Evolutionary conservation across 2,888 invertebrate species (phyloP).

Genomic region (Cinara cedri): DNA sequence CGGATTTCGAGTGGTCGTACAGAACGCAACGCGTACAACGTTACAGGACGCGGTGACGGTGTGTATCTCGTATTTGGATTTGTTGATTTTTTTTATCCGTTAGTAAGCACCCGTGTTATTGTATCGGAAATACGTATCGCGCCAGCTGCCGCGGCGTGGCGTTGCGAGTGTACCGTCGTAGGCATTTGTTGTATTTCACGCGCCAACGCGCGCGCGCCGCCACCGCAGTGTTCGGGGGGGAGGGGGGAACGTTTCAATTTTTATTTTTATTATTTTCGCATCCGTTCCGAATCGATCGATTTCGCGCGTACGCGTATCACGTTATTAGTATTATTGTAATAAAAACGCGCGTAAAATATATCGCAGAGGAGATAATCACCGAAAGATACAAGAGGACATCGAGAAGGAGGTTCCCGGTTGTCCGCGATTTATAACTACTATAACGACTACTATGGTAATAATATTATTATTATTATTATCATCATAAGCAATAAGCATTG

Average conservation of each 20-base stretch:
- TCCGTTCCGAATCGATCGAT: background rate
- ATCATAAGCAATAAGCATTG: too few species aligned
- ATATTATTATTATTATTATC: conserved; percentile 8
- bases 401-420: conserved; percentile 24
- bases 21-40: background rate
- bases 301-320: background rate
- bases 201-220: background rate
- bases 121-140: too few species aligned
- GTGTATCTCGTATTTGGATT: background rate
- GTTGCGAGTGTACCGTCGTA: too few species aligned
- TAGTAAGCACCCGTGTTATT: too few species aligned
- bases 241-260: too few species aligned
- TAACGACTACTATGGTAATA: background rate
- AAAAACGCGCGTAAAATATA: too few species aligned
- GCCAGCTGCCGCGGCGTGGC: too few species aligned
- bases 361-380: background rate
- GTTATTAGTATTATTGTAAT: background rate
- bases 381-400: background rate
- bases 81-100: too few species aligned
- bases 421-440: conserved; percentile 34
- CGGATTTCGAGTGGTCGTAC: conserved; percentile 11
- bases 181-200: too few species aligned
- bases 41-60: background rate
- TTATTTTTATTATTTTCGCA: background rate
- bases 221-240: too few species aligned